These are phyloP conservation scores for Papilio dardanus DNA, from an alignment of 1,140 invertebrate species.

Conservation along the genomic window DNA sequence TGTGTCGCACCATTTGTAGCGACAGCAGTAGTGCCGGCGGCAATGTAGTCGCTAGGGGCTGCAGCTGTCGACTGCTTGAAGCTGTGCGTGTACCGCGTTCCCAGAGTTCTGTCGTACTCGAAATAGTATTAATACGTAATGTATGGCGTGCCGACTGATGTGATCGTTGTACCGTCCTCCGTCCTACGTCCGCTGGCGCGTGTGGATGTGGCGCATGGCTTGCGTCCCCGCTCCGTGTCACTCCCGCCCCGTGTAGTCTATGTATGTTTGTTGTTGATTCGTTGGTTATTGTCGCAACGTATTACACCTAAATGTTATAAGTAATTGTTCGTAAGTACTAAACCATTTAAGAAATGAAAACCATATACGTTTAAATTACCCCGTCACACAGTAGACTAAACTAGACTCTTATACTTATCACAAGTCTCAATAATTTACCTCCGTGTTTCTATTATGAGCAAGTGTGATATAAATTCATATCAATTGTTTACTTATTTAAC, in stretches of 20 bases:
- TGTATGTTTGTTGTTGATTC: conserved; percentile 25
- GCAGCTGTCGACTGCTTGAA: not conserved
- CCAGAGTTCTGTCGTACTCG: conserved; percentile 27
- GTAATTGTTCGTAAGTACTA: not conserved
- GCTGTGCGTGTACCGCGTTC: not conserved
- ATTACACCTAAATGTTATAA: not conserved
- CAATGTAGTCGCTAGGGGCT: no score
- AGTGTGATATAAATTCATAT: not conserved
- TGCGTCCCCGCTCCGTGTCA: conserved; percentile 21
- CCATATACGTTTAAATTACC: not conserved
- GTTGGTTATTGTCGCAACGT: not conserved
- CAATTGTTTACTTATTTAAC: not conserved
- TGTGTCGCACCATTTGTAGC: no score
- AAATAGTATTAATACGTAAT: conserved; percentile 24
- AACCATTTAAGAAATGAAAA: not conserved
- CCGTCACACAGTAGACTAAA: not conserved
- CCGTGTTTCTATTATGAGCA: not conserved
- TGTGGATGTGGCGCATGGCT: conserved; percentile 31
- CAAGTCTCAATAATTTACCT: not conserved
- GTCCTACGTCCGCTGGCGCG: conserved; percentile 11
- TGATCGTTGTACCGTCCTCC: not conserved
- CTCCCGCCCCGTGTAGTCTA: not conserved
- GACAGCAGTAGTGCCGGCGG: not conserved
- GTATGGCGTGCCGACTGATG: conserved; percentile 1
- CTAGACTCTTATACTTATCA: not conserved